Evolutionary conservation across 2,113 vertebrate species (phyloP).

Genomic region (Pteropus alecto): DNA sequence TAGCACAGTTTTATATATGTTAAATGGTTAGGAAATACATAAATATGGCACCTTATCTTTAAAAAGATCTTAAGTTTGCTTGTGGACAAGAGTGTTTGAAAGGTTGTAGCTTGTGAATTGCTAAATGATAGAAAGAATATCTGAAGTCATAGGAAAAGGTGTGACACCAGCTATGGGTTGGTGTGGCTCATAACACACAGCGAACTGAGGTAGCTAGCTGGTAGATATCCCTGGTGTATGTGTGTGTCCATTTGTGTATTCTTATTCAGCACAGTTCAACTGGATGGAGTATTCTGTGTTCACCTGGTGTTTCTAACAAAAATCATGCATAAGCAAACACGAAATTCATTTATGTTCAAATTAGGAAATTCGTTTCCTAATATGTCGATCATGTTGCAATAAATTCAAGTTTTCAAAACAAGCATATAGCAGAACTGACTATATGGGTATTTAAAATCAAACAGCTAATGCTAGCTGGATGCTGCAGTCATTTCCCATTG

Average conservation of each 20-base stretch:
- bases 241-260: not conserved
- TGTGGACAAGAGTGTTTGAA: not conserved
- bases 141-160: not conserved
- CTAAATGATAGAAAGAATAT: not conserved
- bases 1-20: not conserved
- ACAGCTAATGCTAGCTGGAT: not conserved
- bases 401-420: slow-evolving; percentile 11
- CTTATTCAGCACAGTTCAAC: not conserved
- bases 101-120: not conserved
- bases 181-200: not conserved
- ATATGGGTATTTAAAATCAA: not conserved
- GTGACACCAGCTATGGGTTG: not conserved
- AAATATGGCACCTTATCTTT: not conserved
- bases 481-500: not conserved
- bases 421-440: not conserved
- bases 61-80: not conserved
- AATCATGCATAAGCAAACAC: not conserved
- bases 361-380: not conserved
- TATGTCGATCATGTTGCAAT: not conserved
- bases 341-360: not conserved
- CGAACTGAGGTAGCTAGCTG: not conserved
- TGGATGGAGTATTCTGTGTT: not conserved
- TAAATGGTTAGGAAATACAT: not conserved
- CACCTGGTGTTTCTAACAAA: not conserved
- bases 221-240: not conserved